These are phyloP conservation scores for Eubasilissa regina DNA, from an alignment of 1,140 invertebrate genomes.

Conservation along the genomic window DNA sequence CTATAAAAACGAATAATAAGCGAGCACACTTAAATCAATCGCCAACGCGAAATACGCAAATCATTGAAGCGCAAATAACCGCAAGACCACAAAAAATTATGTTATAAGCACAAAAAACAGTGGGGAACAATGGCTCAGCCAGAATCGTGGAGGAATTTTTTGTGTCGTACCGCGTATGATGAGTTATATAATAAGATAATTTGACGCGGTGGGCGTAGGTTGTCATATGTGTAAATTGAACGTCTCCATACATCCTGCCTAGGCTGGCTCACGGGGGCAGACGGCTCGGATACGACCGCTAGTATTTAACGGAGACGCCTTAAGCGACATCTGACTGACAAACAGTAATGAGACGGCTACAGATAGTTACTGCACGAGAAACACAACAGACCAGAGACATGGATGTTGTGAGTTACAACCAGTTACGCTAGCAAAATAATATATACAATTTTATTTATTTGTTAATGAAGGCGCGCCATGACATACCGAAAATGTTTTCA, in stretches of 20 bases:
- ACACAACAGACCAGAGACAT: too few relatives aligned
- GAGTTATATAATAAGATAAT: conserved; percentile 46
- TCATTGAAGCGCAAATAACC: conserved; percentile 31
- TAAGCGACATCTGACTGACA: conserved; percentile 35
- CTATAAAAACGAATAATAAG: conserved; percentile 5
- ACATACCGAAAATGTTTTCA: too few relatives aligned
- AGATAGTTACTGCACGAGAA: too few relatives aligned
- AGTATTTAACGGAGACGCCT: conserved; percentile 5
- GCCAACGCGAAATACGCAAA: conserved; percentile 40
- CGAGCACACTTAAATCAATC: conserved; percentile 32
- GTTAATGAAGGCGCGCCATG: too few relatives aligned
- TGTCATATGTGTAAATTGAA: conserved; percentile 44
- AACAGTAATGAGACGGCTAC: conserved; percentile 16
- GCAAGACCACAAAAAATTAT: conserved; percentile 1
- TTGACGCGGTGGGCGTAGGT: conserved; percentile 43
- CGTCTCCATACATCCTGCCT: conserved; percentile 40
- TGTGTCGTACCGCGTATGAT: conserved; percentile 9
- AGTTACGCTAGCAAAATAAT: too few relatives aligned
- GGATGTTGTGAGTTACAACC: too few relatives aligned
- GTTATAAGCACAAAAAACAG: conserved; percentile 26
- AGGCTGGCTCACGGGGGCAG: conserved; percentile 15
- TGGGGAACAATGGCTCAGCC: conserved; percentile 26
- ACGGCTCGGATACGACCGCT: conserved; percentile 15
- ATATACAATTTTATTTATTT: too few relatives aligned
- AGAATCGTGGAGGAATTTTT: conserved; percentile 11